These are phyloP conservation scores for Drosophila peninsularis DNA, from an alignment of 2,888 invertebrate species.

Conservation along the genomic window DNA sequence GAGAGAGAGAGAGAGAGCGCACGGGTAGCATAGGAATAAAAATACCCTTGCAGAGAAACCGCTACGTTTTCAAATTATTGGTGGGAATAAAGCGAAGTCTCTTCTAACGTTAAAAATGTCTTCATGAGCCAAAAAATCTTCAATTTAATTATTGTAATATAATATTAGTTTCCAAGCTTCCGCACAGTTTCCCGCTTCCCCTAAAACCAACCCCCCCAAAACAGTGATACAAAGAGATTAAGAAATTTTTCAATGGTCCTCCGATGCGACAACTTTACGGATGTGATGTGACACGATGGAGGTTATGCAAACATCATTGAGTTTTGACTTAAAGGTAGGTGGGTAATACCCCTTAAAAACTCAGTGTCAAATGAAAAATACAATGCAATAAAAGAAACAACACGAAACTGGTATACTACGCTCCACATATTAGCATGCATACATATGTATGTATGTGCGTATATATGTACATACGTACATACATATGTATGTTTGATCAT, in stretches of 20 bases:
- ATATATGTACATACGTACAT: neutral
- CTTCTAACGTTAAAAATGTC: neutral
- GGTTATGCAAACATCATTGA: conserved; percentile 49
- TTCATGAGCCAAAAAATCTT: neutral
- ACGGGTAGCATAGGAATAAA: neutral
- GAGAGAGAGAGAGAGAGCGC: neutral
- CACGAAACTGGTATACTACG: conserved; percentile 30
- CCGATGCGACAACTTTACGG: conserved; percentile 2
- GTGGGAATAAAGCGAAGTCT: neutral
- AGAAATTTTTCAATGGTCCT: conserved; percentile 55
- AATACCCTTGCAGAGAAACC: conserved; percentile 13
- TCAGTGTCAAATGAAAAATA: conserved; percentile 38
- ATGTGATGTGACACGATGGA: conserved; percentile 29
- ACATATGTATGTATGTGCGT: neutral
- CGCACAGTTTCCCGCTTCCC: neutral
- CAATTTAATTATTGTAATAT: no score
- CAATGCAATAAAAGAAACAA: conserved; percentile 5
- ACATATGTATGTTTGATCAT: conserved; percentile 12
- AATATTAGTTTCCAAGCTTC: no score
- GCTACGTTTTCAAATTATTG: neutral
- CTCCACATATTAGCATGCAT: conserved; percentile 12
- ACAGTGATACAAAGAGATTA: conserved; percentile 77
- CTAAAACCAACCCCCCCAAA: conserved; percentile 63
- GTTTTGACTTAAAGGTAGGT: conserved; percentile 48
- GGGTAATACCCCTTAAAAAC: conserved; percentile 42